These are phyloP conservation scores for Sardina pilchardus DNA, from an alignment of 2,113 vertebrate genomes.

Conservation along the genomic window DNA sequence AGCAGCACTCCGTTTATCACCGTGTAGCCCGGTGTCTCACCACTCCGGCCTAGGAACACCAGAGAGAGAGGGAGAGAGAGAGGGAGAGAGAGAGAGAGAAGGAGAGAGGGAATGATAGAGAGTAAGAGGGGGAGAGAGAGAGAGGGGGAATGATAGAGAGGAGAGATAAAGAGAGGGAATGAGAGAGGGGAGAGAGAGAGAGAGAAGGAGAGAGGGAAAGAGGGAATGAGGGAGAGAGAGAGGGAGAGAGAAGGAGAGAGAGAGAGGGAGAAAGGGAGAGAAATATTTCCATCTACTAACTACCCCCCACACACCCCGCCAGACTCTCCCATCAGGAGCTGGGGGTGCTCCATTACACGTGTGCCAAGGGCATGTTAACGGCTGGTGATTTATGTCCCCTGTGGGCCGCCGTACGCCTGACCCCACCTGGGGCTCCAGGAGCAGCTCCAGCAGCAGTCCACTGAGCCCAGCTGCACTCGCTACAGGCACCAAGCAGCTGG, in stretches of 20 bases:
- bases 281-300: neutral
- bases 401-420: neutral
- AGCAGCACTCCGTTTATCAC: neutral
- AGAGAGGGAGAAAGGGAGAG: neutral
- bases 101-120: neutral
- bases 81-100: neutral
- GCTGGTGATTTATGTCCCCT: neutral
- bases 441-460: neutral
- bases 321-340: neutral
- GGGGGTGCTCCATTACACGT: slow-evolving; percentile 17
- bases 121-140: neutral
- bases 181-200: neutral
- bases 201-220: neutral
- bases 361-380: slow-evolving; percentile 27
- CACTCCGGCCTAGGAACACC: neutral
- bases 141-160: neutral
- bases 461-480: neutral
- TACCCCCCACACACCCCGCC: neutral
- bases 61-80: neutral
- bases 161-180: neutral
- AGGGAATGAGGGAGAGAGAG: neutral
- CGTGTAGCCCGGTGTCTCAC: slow-evolving; percentile 29
- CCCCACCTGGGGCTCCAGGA: slow-evolving; percentile 2
- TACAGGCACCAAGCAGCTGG: neutral
- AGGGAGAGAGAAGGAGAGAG: neutral